Base-by-base conservation (phyloP, 2,888 invertebrate genomes). In the Fragum whitleyi region DNA sequence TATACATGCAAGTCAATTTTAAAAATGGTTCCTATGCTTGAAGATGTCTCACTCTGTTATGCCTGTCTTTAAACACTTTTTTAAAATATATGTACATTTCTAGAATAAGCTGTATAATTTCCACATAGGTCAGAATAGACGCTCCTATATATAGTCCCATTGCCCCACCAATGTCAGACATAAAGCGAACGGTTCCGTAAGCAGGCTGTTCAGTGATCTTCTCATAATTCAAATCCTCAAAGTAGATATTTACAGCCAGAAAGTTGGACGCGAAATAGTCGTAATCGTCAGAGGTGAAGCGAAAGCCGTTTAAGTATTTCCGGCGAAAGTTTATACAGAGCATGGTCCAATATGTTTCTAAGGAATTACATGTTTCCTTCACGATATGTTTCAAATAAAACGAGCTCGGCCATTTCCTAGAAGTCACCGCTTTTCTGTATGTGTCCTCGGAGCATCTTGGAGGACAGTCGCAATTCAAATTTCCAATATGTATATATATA, bases 131-230 rank as follows among this genome's bases (percentile, higher is more conserved):
- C 14, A 87, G 69, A 5, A 86, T 47, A 11, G 87, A 87, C 3
- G 79, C 81, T 6, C 87, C 87, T 32, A 85, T 71, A 70, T 81
- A 86, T 19, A 87, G 57, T 0, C 87, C 87, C 57, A 85, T 53
- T 11, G 86, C 77, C 3, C 87, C 87, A 16, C 87, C 87, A 19
- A 87, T 77, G 67, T 87, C 85, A 0, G 87, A 85, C n/a, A 87
- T 59, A 51, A 87, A 87, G 2, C 79, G 76, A 16, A 83, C 77
- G 14, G 51, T 39, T 29, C 14, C 62, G 36, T 67, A 74, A 26
- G 29, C 39, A 3, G 74, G 74, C 21, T 74, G 57, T 39, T 74
- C 74, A 16, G 47, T n/a, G 14, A 68, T 36, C 11, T n/a, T 26
- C 32, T 74, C 39, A 36, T 68, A 74, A 28, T 55, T 74, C 32